phyloP scores from a whole-genome alignment of 2,888 invertebrate genomes.

The Mimachlamys varia region DNA sequence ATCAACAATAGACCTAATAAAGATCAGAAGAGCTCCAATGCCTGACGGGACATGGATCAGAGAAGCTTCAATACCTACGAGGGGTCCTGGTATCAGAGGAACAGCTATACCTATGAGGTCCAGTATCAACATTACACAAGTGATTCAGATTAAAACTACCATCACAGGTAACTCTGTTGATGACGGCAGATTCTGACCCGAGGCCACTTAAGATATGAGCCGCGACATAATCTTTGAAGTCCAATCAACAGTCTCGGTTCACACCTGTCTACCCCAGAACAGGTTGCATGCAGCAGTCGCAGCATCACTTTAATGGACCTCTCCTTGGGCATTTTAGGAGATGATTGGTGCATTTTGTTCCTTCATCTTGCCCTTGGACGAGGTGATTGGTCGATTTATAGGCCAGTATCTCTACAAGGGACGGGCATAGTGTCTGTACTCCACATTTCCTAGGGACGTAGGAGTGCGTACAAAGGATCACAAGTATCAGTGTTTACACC shows the following conservation, averaged over 20 bases:
- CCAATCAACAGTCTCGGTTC: background rate
- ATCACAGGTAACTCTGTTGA: background rate
- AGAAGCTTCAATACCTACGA: background rate
- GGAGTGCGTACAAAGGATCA: background rate
- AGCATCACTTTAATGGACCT: conserved; percentile 13
- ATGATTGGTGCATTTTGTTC: background rate
- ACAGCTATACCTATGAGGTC: no score
- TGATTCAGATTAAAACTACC: background rate
- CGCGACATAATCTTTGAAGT: conserved; percentile 11
- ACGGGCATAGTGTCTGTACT: conserved; percentile 21
- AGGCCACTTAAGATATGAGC: background rate
- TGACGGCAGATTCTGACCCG: background rate
- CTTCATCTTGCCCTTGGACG: background rate
- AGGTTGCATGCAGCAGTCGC: conserved; percentile 27
- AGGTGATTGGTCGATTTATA: conserved; percentile 24
- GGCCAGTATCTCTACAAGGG: background rate
- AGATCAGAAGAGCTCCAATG: background rate
- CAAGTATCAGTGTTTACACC: background rate
- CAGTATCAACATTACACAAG: no score
- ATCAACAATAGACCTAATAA: background rate
- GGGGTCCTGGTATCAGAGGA: background rate
- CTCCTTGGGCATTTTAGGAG: background rate
- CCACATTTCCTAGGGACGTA: background rate
- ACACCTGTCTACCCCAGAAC: conserved; percentile 24
- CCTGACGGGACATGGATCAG: background rate